Percentiles rank a stretch among this genome's conserved stretches.
phyloP scores from a whole-genome alignment of 1,140 invertebrate species.

The Triops cancriformis region DNA sequence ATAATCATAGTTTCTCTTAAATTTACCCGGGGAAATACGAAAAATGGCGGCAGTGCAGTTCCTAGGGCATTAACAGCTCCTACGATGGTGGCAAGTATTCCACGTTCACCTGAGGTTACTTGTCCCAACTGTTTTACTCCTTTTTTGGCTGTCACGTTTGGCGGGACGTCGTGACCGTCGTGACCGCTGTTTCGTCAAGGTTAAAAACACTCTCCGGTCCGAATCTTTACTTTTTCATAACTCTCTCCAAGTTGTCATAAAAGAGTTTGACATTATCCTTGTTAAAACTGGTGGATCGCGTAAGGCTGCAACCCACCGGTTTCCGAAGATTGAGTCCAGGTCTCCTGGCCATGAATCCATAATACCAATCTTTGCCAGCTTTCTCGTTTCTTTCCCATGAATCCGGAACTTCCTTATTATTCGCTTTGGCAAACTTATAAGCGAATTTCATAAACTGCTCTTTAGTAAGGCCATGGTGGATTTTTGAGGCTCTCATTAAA shows the following conservation, averaged over 20 bases:
- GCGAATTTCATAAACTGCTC: too few species aligned
- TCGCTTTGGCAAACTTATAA: too few species aligned
- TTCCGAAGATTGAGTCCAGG: not conserved
- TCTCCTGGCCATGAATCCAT: not conserved
- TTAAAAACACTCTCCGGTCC: not conserved
- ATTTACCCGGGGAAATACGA: not conserved
- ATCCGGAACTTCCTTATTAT: too few species aligned
- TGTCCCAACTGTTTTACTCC: not conserved
- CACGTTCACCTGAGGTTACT: not conserved
- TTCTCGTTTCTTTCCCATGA: too few species aligned
- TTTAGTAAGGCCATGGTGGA: too few species aligned
- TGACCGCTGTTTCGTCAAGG: slow-evolving; percentile 9
- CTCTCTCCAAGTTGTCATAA: not conserved
- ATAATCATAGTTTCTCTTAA: slow-evolving; percentile 21
- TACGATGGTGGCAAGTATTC: not conserved
- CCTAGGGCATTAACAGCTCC: not conserved
- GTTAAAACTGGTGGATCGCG: slow-evolving; percentile 11
- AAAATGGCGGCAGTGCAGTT: slow-evolving; percentile 10
- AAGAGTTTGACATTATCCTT: not conserved
- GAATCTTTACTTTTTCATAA: not conserved
- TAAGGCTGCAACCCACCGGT: not conserved
- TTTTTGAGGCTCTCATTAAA: too few species aligned
- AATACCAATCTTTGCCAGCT: too few species aligned
- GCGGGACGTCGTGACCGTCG: not conserved
- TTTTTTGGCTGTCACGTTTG: not conserved